Conservation (phyloP, 2,113 vertebrate genomes). For the Leucoraja erinaceus region DNA sequence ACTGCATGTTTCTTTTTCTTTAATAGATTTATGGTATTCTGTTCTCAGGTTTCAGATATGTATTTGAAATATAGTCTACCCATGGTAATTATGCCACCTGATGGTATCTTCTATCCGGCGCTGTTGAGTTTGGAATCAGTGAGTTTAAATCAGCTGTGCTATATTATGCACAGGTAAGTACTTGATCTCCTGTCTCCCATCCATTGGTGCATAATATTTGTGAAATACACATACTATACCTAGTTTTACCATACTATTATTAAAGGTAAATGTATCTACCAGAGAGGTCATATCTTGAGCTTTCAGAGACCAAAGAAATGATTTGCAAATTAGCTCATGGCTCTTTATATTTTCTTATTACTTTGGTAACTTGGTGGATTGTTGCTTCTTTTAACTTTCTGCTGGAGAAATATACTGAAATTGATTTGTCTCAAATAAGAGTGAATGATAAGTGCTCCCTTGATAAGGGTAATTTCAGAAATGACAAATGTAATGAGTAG, state of each 20-base stretch:
- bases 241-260: neutral
- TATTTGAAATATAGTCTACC: constrained; percentile 76
- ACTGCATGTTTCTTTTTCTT: neutral
- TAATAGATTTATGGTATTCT: neutral
- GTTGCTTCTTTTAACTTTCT: neutral
- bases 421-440: neutral
- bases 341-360: neutral
- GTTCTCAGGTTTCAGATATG: constrained; percentile 75
- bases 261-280: neutral
- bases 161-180: constrained; percentile 82
- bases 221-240: neutral
- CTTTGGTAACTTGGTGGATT: neutral
- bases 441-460: neutral
- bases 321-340: neutral
- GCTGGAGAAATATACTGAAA: neutral
- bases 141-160: constrained; percentile 75
- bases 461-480: neutral
- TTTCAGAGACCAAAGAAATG: neutral
- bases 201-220: neutral
- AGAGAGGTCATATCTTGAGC: neutral
- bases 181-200: neutral
- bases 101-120: constrained; percentile 77
- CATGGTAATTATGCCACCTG: constrained; percentile 72
- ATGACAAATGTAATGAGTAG: neutral
- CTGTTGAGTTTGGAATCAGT: constrained; percentile 71